Conservation (phyloP, 2,113 vertebrate genomes). For the Syngnathus typhle region DNA sequence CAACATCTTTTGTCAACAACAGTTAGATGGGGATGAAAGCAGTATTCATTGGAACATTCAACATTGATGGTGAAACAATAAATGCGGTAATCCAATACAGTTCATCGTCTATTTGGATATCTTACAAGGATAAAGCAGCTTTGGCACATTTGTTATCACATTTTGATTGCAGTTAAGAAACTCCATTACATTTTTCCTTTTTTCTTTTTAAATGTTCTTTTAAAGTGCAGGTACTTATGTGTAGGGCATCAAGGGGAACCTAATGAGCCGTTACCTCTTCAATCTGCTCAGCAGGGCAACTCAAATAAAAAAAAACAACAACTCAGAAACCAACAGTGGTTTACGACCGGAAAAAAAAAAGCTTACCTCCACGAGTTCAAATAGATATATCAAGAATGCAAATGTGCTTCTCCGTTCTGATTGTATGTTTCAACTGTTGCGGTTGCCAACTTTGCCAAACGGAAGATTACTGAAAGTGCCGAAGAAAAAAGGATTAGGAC, state of each 20-base stretch:
- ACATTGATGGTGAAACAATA: constrained; percentile 12
- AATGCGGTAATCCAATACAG: constrained; percentile 4
- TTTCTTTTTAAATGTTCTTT: neutral
- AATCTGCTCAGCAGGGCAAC: neutral
- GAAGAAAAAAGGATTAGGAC: neutral
- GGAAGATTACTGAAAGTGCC: constrained; percentile 9
- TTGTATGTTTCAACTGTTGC: constrained; percentile 38
- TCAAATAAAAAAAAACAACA: neutral
- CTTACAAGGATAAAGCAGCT: constrained; percentile 34
- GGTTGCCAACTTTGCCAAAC: neutral
- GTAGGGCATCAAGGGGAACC: constrained; percentile 1
- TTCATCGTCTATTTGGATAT: constrained; percentile 29
- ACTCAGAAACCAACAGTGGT: neutral
- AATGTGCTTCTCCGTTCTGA: constrained; percentile 31
- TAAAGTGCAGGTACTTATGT: constrained; percentile 26
- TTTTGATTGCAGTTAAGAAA: constrained; percentile 23
- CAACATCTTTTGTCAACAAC: neutral
- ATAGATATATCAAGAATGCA: constrained; percentile 13
- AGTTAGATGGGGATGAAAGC: neutral
- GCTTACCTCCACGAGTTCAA: neutral
- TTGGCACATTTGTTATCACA: constrained; percentile 46
- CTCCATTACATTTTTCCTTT: neutral
- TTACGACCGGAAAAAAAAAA: neutral
- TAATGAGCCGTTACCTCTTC: neutral
- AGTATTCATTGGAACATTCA: constrained; percentile 15